Base-by-base conservation (phyloP, 35 echinoderm and acorn worm species). In the Ophiothrix spiculata region DNA sequence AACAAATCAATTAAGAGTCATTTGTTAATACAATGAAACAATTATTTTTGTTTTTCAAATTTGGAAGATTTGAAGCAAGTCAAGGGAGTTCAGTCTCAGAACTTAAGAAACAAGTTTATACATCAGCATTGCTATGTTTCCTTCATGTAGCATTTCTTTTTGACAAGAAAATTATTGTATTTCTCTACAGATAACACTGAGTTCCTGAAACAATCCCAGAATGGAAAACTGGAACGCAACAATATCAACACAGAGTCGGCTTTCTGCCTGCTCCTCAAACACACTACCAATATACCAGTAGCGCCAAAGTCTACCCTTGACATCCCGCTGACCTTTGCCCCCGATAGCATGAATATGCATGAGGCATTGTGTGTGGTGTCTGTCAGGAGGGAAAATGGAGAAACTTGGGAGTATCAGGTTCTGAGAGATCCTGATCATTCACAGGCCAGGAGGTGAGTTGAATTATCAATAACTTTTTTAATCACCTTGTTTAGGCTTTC, bases 261-360 rank as follows among this genome's bases (percentile, higher is more conserved):
- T 17, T 97, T 97, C 88, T 97, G 95, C 56, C 88, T 93, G 1
- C 88, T 97, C 4, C 95, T 97, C 29, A 97, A 97, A 64, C 83
- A 89, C 42, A 85, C 95, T 36, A 86, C 76, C 36, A 85, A 64
- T 40, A 97, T 97, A 23, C 91, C 79, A 0, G 37, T 97, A 23
- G 87, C 83, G 19, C 84, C 95, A 2, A 98, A 98, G 83, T 74
- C 88, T 38, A 98, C 88, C 83, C 77, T 98, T 56, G 95, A 98
- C 32, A 83, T 98, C 81, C 95, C 95, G 1, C 38, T 93, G 73
- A 93, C 91, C 84, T 98, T 98, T 86, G 91, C 90, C 36, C 95
- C 95, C 38, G 95, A 90, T 49, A 88, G 87, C 42, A 98, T 98
- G 95, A 91, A 77, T 38, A 85, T 93, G 1, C 95, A 97, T 38